Evolutionary conservation across 1,140 invertebrate species (phyloP).

Genomic region (Episyrphus balteatus): DNA sequence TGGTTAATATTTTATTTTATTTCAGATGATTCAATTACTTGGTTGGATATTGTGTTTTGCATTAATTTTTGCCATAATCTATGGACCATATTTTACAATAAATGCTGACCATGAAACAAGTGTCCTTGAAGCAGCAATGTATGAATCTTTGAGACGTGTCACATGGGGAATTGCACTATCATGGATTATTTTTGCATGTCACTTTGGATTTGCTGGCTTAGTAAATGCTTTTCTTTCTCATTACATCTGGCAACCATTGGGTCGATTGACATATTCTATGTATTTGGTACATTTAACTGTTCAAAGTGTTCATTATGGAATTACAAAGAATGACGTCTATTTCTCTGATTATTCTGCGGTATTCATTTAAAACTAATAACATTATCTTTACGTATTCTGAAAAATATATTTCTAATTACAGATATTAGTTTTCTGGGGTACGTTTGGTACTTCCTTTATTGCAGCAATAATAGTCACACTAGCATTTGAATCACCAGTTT

Average conservation of each 20-base stretch:
- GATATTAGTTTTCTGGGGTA: slow-evolving; percentile 32
- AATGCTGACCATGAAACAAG: slow-evolving; percentile 43
- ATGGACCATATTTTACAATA: slow-evolving; percentile 45
- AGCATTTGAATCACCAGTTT: slow-evolving; percentile 28
- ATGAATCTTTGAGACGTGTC: slow-evolving; percentile 51
- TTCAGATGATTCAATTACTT: slow-evolving; percentile 16
- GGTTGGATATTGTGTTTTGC: slow-evolving; percentile 37
- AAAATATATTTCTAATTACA: slow-evolving; percentile 4
- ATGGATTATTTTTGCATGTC: slow-evolving; percentile 60
- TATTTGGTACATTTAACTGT: slow-evolving; percentile 51
- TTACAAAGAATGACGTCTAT: slow-evolving; percentile 7
- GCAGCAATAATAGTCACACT: slow-evolving; percentile 27
- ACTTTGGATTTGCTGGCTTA: slow-evolving; percentile 55
- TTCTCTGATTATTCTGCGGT: slow-evolving; percentile 7
- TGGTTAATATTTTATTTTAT: no score
- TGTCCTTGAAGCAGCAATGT: slow-evolving; percentile 51
- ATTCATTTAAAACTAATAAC: no score
- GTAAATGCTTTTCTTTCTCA: slow-evolving; percentile 50
- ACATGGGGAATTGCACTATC: slow-evolving; percentile 53
- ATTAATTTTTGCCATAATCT: slow-evolving; percentile 39
- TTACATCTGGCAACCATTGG: slow-evolving; percentile 51
- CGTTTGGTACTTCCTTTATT: slow-evolving; percentile 25
- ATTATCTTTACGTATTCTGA: neutral
- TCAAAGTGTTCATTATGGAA: slow-evolving; percentile 20
- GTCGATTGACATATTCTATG: slow-evolving; percentile 57